Conservation (phyloP, 2,797 vertebrate genomes). For the Pangasius mekongensis region DNA sequence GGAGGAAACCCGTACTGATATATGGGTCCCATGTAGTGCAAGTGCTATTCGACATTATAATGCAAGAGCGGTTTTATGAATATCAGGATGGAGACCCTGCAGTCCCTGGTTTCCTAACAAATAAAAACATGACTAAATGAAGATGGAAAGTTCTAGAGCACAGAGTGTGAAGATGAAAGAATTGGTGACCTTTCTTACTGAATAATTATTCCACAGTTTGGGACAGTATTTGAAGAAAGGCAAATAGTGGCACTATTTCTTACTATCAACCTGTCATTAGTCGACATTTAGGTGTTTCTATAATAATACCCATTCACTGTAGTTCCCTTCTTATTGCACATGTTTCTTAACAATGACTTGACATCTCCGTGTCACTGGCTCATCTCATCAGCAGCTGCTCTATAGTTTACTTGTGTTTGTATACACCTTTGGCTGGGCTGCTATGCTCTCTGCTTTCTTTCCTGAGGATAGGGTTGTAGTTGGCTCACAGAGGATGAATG, state of each 20-base stretch:
- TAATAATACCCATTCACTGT: not conserved
- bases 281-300: not conserved
- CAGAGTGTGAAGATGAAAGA: not conserved
- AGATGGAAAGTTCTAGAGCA: not conserved
- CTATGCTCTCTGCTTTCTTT: conserved; percentile 13
- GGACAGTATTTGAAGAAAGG: not conserved
- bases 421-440: conserved; percentile 35
- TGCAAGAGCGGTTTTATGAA: not conserved
- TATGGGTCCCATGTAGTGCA: not conserved
- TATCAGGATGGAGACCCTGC: not conserved
- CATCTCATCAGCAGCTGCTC: conserved; percentile 31
- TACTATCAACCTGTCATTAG: not conserved
- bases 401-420: conserved; percentile 44
- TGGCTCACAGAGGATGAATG: conserved; percentile 9
- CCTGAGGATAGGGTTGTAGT: conserved; percentile 13
- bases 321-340: conserved; percentile 3
- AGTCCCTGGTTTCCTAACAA: not conserved
- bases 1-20: not conserved
- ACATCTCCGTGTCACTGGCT: conserved; percentile 2
- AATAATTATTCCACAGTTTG: not conserved
- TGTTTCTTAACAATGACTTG: not conserved
- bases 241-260: not conserved
- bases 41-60: not conserved
- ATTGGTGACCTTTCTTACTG: not conserved
- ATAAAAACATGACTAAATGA: not conserved